These are phyloP conservation scores for Podilymbus podiceps DNA, from an alignment of 2,113 vertebrate genomes.

Conservation along the genomic window DNA sequence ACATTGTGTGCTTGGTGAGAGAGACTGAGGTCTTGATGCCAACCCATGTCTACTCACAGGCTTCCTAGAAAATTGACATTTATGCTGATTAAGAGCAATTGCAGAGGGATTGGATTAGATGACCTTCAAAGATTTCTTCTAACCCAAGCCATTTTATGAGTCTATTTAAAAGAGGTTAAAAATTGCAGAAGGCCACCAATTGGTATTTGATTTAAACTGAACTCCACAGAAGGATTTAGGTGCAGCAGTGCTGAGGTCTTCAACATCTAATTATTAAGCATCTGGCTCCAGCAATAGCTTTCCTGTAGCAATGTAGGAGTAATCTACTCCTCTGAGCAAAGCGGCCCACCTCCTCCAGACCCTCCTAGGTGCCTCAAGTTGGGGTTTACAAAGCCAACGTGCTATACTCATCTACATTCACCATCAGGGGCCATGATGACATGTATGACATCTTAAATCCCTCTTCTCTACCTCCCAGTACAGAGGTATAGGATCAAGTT, in stretches of 20 bases:
- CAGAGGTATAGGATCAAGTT: not conserved
- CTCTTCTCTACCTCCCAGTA: not conserved
- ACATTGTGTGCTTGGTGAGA: not conserved
- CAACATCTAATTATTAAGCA: not conserved
- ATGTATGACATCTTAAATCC: not conserved
- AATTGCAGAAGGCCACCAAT: not conserved
- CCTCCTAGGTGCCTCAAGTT: not conserved
- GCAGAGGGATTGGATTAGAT: too few relatives aligned
- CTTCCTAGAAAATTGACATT: not conserved
- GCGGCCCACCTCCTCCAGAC: not conserved
- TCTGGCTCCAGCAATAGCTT: not conserved
- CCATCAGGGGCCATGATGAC: not conserved
- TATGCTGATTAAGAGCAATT: not conserved
- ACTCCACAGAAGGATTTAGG: not conserved
- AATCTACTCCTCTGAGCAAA: not conserved
- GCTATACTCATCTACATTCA: not conserved
- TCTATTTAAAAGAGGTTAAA: not conserved
- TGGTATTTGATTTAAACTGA: not conserved
- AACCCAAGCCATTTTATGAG: too few relatives aligned
- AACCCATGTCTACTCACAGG: not conserved
- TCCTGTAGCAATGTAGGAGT: not conserved
- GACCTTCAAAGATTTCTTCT: too few relatives aligned
- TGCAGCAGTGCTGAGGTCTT: not conserved
- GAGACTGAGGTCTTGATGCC: not conserved
- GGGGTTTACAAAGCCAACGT: not conserved